Evolutionary conservation across 2,888 invertebrate species (phyloP), one percentile per base, ranked within the genome.

Genomic region (Gasteruption jaculator): DNA sequence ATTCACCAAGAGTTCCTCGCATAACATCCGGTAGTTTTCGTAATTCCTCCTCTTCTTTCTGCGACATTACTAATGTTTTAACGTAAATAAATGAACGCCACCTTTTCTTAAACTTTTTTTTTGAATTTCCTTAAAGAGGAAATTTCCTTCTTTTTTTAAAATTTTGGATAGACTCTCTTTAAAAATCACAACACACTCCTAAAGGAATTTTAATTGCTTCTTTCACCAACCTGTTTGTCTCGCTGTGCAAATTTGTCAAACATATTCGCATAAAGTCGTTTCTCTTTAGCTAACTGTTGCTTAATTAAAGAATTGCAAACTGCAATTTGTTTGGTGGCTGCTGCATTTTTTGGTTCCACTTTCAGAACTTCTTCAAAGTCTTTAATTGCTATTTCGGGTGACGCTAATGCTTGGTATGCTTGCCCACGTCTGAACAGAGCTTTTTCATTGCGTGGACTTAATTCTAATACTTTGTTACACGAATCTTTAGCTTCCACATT

Each of bases 221-320:
- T 37, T 46, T 45, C 48, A 63, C 70, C 61, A 53, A 78, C 77
- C 77, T 77, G 71, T 74, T 77, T 78, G 73, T 89, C 88, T 70
- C 80, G 81, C 54, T 83, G 80, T 4, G 88, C 88, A 73, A 93
- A 87, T 73, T 91, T 93, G 57, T 91, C 85, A 73, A 97, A 97
- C 91, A 97, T 94, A 71, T 91, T 92, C 10, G 86, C 86, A 71
- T 92, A 97, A 22, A 91, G 76, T 64, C 85, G 81, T 74, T 88
- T 92, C 71, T 95, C 93, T 45, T 82, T 83, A 40, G 82, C 78
- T 50, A 83, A 77, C 58, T 87, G 83, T 52, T 86, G 82, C 65
- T 85, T 85, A 12, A 93, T 76, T 46, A 82, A 76, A 44, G 81
- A 76, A 46, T 82, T 80, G 71, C 91, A 91, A 37, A 83, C 65